phyloP scores from a whole-genome alignment of 2,888 invertebrate genomes.

The Sialis lutaria region DNA sequence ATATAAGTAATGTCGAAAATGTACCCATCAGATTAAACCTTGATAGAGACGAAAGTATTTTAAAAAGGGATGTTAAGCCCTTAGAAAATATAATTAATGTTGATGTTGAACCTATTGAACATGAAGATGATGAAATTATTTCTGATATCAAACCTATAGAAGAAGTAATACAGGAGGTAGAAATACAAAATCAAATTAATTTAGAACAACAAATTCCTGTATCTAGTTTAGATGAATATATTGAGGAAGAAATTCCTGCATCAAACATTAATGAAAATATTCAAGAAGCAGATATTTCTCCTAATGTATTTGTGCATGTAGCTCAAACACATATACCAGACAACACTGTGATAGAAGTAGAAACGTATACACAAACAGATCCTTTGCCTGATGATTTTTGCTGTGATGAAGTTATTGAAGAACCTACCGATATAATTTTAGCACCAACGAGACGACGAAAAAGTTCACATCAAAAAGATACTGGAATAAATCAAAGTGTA shows the following conservation, averaged over 20 bases:
- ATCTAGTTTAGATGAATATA: constrained; percentile 8
- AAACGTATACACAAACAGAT: constrained; percentile 72
- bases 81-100: constrained; percentile 15
- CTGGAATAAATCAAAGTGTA: background rate
- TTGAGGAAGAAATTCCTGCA: constrained; percentile 5
- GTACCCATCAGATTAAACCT: too few relatives aligned
- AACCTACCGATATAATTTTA: constrained; percentile 17
- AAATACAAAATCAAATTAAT: background rate
- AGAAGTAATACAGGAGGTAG: background rate
- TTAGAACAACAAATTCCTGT: background rate
- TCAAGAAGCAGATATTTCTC: constrained; percentile 7
- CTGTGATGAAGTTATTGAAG: constrained; percentile 37
- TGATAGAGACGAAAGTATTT: too few relatives aligned
- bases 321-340: constrained; percentile 7
- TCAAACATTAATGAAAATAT: constrained; percentile 5
- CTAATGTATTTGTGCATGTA: constrained; percentile 7
- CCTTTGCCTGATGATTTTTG: constrained; percentile 63
- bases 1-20: too few relatives aligned
- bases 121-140: background rate
- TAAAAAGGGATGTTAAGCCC: too few relatives aligned
- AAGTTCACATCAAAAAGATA: constrained; percentile 7
- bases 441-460: constrained; percentile 11
- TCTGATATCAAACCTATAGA: background rate
- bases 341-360: constrained; percentile 40
- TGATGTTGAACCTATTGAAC: constrained; percentile 10